Percentiles rank a stretch among this genome's conserved stretches.
Conservation (phyloP, 2,797 vertebrate genomes). For the Onychomys torridus region DNA sequence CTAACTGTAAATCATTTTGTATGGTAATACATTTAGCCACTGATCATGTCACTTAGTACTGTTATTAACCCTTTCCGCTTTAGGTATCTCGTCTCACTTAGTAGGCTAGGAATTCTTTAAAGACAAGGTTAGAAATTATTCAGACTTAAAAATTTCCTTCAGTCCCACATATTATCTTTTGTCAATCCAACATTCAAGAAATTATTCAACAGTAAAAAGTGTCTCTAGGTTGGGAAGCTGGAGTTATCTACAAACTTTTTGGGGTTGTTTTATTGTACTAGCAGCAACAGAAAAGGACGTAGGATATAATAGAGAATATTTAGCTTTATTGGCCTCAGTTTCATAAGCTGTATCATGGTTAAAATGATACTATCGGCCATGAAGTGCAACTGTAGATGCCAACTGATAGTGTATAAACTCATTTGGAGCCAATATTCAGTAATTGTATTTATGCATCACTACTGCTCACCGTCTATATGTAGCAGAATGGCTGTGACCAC, state of each 20-base stretch:
- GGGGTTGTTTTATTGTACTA: neutral
- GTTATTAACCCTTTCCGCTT: constrained; percentile 65
- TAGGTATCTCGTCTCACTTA: constrained; percentile 4
- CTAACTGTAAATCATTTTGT: constrained; percentile 69
- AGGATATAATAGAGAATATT: neutral
- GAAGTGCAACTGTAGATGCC: neutral
- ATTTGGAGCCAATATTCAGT: neutral
- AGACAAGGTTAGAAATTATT: neutral
- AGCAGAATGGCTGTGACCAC: neutral
- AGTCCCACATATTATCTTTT: neutral
- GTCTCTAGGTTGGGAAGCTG: neutral
- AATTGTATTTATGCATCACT: neutral
- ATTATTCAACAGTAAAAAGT: neutral
- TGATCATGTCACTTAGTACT: constrained; percentile 21
- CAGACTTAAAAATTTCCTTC: neutral
- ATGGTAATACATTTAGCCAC: constrained; percentile 36
- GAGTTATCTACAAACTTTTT: neutral
- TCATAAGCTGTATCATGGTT: neutral
- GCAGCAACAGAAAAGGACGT: neutral
- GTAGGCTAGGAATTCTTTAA: constrained; percentile 26
- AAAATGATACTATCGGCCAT: neutral
- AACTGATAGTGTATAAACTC: neutral
- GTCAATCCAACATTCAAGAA: neutral
- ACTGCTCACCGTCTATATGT: neutral
- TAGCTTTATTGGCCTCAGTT: neutral